Evolutionary conservation across 2,113 vertebrate species (phyloP).

Genomic region (Chunga burmeisteri): DNA sequence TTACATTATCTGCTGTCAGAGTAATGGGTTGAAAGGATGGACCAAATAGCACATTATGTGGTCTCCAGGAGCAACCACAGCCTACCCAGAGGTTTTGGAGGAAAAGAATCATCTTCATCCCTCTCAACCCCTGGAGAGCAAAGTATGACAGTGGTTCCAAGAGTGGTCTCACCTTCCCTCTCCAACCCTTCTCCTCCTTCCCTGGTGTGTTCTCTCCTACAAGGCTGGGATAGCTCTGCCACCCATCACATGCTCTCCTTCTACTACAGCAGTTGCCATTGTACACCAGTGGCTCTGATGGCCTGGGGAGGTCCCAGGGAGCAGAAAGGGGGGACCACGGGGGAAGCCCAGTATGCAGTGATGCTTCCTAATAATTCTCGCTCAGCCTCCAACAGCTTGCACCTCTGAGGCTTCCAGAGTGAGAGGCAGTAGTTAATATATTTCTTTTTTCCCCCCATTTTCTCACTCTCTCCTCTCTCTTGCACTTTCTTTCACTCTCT

Average conservation of each 20-base stretch:
- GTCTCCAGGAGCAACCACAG: background rate
- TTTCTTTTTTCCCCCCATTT: background rate
- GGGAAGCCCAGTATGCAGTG: background rate
- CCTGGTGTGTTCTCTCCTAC: background rate
- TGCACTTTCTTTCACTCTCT: background rate
- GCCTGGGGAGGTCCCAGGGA: too few relatives aligned
- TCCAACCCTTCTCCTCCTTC: background rate
- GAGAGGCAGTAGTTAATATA: background rate
- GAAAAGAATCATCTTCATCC: background rate
- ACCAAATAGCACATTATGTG: background rate
- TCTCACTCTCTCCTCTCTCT: background rate
- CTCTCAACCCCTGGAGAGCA: background rate
- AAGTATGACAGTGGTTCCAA: background rate
- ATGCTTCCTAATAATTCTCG: background rate
- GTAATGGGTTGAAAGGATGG: background rate
- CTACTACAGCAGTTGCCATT: background rate
- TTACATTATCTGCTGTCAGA: background rate
- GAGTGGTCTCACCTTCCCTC: background rate
- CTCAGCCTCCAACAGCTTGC: background rate
- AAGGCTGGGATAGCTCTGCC: background rate
- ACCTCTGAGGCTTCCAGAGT: background rate
- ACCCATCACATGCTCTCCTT: accelerated
- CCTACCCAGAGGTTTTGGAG: background rate
- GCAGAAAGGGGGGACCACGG: background rate
- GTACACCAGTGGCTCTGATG: background rate